A percentile compares a stretch with the other conserved stretches of the same genome.
Conservation (phyloP, 2,888 invertebrate genomes). For the Lypha dubia region DNA sequence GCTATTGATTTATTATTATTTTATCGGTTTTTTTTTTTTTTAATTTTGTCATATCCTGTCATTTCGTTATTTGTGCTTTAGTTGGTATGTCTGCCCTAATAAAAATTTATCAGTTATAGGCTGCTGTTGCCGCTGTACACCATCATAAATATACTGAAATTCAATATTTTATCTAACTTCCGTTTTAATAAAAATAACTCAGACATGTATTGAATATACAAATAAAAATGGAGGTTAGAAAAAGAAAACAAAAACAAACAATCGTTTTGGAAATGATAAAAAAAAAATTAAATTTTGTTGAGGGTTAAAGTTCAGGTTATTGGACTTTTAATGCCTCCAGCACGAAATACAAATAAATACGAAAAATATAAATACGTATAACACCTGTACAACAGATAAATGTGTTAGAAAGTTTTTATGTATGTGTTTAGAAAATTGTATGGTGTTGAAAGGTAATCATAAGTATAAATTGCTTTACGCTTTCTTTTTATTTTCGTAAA, state of each 20-base stretch:
- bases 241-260: background rate
- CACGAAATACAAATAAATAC: slow-evolving; percentile 24
- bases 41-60: slow-evolving; percentile 38
- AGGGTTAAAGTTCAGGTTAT: slow-evolving; percentile 34
- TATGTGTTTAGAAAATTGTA: slow-evolving; percentile 3
- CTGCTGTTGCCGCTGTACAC: background rate
- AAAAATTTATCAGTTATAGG: slow-evolving; percentile 2
- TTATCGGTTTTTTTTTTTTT: background rate
- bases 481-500: slow-evolving; percentile 2
- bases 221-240: slow-evolving; percentile 24
- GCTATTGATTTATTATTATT: background rate
- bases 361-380: no score
- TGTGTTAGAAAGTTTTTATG: background rate
- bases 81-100: background rate
- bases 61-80: background rate
- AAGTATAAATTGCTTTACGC: background rate
- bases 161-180: slow-evolving; percentile 42
- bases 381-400: background rate
- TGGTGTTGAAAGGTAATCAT: slow-evolving; percentile 48
- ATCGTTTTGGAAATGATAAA: background rate
- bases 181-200: slow-evolving; percentile 48
- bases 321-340: background rate
- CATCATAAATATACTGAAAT: slow-evolving; percentile 11
- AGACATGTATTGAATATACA: slow-evolving; percentile 48
- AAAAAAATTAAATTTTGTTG: background rate